phyloP scores from a whole-genome alignment of 2,797 vertebrate species.

The Salarias fasciatus region DNA sequence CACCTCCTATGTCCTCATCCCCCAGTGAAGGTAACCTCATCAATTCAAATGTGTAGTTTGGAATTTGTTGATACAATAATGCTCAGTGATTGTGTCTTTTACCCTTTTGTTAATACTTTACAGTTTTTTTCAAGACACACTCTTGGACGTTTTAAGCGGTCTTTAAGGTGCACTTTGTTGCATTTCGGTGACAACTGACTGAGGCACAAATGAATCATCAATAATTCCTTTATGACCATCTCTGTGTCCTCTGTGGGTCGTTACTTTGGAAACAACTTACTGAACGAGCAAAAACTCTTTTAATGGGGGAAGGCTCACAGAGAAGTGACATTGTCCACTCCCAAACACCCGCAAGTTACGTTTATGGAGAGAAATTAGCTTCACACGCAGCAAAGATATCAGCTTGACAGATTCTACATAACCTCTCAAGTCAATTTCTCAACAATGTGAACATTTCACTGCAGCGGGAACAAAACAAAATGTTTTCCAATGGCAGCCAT shows the following conservation, averaged over 20 bases:
- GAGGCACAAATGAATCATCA: conserved; percentile 16
- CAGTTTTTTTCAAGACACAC: conserved; percentile 5
- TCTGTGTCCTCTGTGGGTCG: conserved; percentile 20
- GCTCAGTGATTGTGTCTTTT: background rate
- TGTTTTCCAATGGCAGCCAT: conserved; percentile 16
- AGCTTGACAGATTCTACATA: conserved; percentile 28
- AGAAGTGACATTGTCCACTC: conserved; percentile 31
- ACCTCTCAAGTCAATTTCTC: conserved; percentile 1
- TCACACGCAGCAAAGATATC: conserved; percentile 22
- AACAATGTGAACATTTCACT: background rate
- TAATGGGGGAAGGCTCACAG: conserved; percentile 12
- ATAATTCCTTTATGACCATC: conserved; percentile 15
- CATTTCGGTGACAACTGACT: conserved; percentile 15
- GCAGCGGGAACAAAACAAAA: background rate
- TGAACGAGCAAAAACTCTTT: conserved; percentile 21
- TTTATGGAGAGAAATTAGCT: conserved; percentile 32
- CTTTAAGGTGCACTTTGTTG: background rate
- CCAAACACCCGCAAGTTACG: conserved; percentile 44
- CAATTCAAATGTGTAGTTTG: background rate
- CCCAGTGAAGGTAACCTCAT: background rate
- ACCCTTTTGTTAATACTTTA: background rate
- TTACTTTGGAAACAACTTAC: conserved; percentile 34
- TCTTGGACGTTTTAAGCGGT: background rate
- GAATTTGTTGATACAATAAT: background rate
- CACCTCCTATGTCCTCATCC: background rate